Base-by-base conservation (phyloP, 2,888 invertebrate species). In the Bembecia ichneumoniformis region DNA sequence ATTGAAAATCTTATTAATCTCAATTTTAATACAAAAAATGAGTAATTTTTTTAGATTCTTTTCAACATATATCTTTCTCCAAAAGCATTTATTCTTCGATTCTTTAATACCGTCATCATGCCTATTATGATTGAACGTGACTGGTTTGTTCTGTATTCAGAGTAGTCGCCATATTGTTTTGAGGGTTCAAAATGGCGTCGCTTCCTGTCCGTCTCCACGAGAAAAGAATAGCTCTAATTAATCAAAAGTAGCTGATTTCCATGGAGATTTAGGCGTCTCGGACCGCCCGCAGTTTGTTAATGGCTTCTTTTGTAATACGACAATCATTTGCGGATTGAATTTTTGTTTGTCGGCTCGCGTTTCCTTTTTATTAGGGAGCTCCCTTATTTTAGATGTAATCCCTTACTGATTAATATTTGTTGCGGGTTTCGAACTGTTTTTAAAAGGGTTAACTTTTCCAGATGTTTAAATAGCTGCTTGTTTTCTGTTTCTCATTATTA, bases 221-320 rank as follows among this genome's bases (percentile, higher is more conserved):
- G 66, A 65, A 83, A 86, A 87, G 86, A 87, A 87, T 86, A 70
- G 78, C 72, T 77, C 81, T 84, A 87, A 86, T 87, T 86, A 84
- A 84, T 87, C 83, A 84, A 77, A 82, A 82, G 71, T 77, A 76
- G 74, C 71, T 82, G 83, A 86, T 86, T 86, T 83, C 86, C 86
- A 82, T 79, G 73, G 86, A 83, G 83, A 82, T 71, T 68, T 68
- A 56, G 55, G 58, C 58, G 57, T 62, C 63, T 52, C 55, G 60
- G 70, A 78, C 81, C 80, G 60, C 82, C 82, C 77, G 75, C 66
- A 72, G 75, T 71, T 72, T 68, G 62, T 71, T 80, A 79, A 82
- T 78, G 77, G 79, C 66, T 68, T 67, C 80, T 70, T 83, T 86
- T 86, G 84, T 84, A 58, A 57, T 59, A 59, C 56, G 60, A 68